Base-by-base conservation (phyloP, 2,888 invertebrate genomes). In the Quadroppia sp. region DNA sequence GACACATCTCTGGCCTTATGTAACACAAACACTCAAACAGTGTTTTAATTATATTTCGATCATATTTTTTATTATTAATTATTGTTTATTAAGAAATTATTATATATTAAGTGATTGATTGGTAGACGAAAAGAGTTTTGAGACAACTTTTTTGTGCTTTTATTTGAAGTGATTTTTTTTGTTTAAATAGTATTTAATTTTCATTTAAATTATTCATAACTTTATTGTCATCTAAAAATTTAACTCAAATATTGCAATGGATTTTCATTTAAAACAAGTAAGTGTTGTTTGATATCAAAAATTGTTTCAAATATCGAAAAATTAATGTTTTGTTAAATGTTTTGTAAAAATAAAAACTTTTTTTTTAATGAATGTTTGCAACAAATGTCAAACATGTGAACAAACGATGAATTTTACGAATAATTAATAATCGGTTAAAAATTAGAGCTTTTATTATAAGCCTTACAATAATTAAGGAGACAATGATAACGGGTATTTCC, bases 241-340 rank as follows among this genome's bases (percentile, higher is more conserved):
- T 6, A 61, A 30, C 32, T 32, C 56, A 32, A 25, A 40, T 2
- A 67, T 67, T 40, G 42, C 42, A 67, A 67, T 67, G 67, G n/a
- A 67, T 67, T 67, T 67, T 40, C 67, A 30, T 30, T 6, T 42
- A 20, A 67, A 42, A 67, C 42, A 42, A 20, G 67, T 67, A 67
- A 67, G 67, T 67, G 20, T 40, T 42, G 20, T n/a, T 23, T 20
- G 3, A 42, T 67, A 2, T 53, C 23, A 17, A 50, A 17, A 45
- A 45, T 17, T 2, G 13, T 9, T 45, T 45, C 40, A 13, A 45
- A 17, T 45, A 17, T 45, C 45, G n/a, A n/a, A 45, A 2, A 2
- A 45, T 3, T 40, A 45, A n/a, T n/a, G n/a, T n/a, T n/a, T n/a
- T n/a, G n/a, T n/a, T n/a, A n/a, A n/a, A n/a, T n/a, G n/a, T n/a